Percentiles rank a stretch among this genome's conserved stretches.
Conservation (phyloP, 2,113 vertebrate species). For the Odontesthes bonariensis region DNA sequence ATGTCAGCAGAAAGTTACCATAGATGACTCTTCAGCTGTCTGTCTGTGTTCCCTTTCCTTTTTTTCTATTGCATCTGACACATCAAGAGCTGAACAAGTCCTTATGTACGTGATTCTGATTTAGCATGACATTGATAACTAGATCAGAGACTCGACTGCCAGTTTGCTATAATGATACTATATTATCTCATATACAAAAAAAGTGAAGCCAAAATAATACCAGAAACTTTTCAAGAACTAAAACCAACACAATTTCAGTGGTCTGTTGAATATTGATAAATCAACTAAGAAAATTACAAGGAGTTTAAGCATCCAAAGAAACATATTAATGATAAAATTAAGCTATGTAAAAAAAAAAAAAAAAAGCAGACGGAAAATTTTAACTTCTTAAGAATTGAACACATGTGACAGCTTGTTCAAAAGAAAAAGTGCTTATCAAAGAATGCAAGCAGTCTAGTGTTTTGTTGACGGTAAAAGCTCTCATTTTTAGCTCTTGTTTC, state of each 20-base stretch:
- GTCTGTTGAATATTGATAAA: background rate
- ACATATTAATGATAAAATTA: background rate
- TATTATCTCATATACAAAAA: background rate
- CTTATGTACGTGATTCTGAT: constrained; percentile 6
- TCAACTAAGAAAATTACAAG: background rate
- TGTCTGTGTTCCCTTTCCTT: constrained; percentile 11
- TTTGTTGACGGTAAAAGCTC: constrained; percentile 7
- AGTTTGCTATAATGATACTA: background rate
- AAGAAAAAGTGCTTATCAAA: background rate
- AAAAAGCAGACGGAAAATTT: background rate
- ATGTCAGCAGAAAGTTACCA: constrained; percentile 56
- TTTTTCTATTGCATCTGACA: constrained; percentile 17
- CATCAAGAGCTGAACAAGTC: background rate
- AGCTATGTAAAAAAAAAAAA: background rate
- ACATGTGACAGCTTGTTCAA: background rate
- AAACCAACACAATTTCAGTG: background rate
- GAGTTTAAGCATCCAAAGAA: constrained; percentile 1
- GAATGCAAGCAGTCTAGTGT: background rate
- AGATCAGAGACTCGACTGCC: background rate
- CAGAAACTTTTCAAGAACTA: background rate
- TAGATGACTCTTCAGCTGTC: constrained; percentile 56
- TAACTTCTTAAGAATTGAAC: background rate
- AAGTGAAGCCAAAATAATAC: background rate
- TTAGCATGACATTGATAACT: constrained; percentile 7
- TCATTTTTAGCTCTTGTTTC: background rate